A percentile compares a stretch with the other conserved stretches of the same genome.
These are phyloP conservation scores for Apodemia hepburni DNA, from an alignment of 2,888 invertebrate species.

Conservation along the genomic window DNA sequence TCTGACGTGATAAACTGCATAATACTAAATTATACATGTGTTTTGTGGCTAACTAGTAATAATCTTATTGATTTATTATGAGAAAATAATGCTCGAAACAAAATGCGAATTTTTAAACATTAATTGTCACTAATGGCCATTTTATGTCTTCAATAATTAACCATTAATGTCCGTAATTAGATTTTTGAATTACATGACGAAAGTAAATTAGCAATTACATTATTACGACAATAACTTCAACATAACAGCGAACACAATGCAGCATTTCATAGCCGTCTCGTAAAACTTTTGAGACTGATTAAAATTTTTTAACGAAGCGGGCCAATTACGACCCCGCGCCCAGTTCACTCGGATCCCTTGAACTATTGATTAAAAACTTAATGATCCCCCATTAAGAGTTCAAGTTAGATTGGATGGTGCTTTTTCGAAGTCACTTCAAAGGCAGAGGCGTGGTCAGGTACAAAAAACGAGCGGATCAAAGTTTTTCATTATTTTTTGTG, in stretches of 20 bases:
- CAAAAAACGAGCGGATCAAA: constrained; percentile 56
- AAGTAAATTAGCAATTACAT: constrained; percentile 22
- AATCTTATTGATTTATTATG: not conserved
- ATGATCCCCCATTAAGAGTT: constrained; percentile 19
- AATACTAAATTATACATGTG: too few species aligned
- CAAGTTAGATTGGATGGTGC: constrained; percentile 29
- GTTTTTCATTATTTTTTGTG: constrained; percentile 42
- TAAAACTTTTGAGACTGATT: constrained; percentile 67
- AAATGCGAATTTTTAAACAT: not conserved
- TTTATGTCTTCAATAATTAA: constrained; percentile 1
- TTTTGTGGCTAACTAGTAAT: not conserved
- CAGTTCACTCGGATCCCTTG: constrained; percentile 28
- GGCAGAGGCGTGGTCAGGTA: constrained; percentile 53
- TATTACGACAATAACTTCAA: constrained; percentile 49
- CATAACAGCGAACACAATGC: constrained; percentile 57
- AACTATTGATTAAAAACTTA: constrained; percentile 12
- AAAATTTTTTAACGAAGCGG: constrained; percentile 63
- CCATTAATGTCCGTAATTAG: not conserved
- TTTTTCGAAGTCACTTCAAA: constrained; percentile 56
- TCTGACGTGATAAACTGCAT: not conserved
- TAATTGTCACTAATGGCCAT: not conserved
- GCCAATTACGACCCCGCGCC: constrained; percentile 53
- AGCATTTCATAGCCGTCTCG: constrained; percentile 56
- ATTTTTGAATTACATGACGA: constrained; percentile 4
- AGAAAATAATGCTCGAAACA: not conserved